Evolutionary conservation across 1,140 invertebrate species (phyloP).

Genomic region (Ceratosolen fusciceps): DNA sequence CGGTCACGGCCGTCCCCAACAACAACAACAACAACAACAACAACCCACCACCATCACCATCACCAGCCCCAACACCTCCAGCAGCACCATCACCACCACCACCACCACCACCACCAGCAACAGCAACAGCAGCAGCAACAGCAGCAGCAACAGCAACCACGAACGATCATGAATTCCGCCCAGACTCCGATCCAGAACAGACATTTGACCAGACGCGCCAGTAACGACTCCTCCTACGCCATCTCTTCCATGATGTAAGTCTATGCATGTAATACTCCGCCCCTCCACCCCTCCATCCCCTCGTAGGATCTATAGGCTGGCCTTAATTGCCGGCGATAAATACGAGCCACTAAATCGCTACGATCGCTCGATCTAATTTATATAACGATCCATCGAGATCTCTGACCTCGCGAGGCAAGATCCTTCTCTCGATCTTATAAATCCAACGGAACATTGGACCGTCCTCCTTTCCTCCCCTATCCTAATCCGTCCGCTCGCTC

Average conservation of each 20-base stretch:
- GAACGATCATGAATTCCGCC: conserved; percentile 55
- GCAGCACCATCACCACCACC: conserved; percentile 54
- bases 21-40: conserved; percentile 60
- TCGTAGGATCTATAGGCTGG: too few species aligned
- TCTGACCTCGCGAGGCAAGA: too few species aligned
- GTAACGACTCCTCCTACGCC: conserved; percentile 64
- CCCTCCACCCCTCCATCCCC: too few species aligned
- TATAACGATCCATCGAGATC: too few species aligned
- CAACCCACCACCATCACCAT: conserved; percentile 57
- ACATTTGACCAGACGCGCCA: conserved; percentile 62
- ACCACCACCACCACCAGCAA: conserved; percentile 60
- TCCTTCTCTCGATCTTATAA: too few species aligned
- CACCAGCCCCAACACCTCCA: conserved; percentile 65
- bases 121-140: conserved; percentile 57
- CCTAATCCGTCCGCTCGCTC: too few species aligned
- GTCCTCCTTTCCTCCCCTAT: too few species aligned
- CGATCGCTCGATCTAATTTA: too few species aligned
- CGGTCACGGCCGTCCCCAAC: conserved; percentile 57
- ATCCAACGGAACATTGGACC: too few species aligned
- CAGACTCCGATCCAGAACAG: conserved; percentile 60
- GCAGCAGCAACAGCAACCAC: conserved; percentile 60
- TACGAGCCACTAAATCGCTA: too few species aligned
- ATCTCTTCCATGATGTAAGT: conserved; percentile 60
- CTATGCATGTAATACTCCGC: too few species aligned
- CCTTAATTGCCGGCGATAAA: too few species aligned